These are phyloP conservation scores for Drosophila hydei DNA, from an alignment of 1,140 invertebrate species.

Conservation along the genomic window DNA sequence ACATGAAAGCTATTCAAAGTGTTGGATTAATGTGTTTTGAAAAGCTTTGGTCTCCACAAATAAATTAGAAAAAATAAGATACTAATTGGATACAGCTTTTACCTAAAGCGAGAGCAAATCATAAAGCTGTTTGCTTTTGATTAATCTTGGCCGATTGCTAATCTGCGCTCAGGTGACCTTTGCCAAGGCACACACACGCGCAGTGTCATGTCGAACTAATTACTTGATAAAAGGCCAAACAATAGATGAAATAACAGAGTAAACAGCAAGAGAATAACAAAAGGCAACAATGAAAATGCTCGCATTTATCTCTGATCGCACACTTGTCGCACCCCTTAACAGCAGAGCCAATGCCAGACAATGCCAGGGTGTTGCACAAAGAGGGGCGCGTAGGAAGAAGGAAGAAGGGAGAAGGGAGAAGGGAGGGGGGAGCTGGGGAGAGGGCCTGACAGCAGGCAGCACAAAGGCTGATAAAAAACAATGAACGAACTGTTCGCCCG, in stretches of 20 bases:
- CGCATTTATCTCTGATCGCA: conserved; percentile 54
- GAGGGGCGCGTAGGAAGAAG: neutral
- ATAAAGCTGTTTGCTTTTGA: conserved; percentile 18
- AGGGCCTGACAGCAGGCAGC: conserved; percentile 3
- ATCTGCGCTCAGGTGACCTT: conserved; percentile 28
- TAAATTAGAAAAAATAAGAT: neutral
- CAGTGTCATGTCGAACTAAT: conserved; percentile 60
- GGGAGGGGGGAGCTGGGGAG: neutral
- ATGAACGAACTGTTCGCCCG: conserved; percentile 24
- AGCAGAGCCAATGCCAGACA: neutral
- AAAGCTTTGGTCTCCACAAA: too few species aligned
- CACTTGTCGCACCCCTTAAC: conserved; percentile 37
- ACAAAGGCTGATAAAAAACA: conserved; percentile 48
- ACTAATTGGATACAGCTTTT: conserved; percentile 3
- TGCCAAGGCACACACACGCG: conserved; percentile 9
- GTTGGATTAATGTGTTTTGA: too few species aligned
- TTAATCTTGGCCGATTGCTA: conserved; percentile 23
- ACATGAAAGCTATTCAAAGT: too few species aligned
- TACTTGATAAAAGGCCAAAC: conserved; percentile 73
- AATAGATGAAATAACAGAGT: conserved; percentile 49
- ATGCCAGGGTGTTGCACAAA: neutral
- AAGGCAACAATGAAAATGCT: conserved; percentile 44
- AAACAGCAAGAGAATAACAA: conserved; percentile 47
- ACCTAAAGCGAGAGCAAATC: neutral
- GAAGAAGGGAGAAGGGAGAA: neutral